Conservation (phyloP, 2,797 vertebrate species). For the Gallirallus australis region DNA sequence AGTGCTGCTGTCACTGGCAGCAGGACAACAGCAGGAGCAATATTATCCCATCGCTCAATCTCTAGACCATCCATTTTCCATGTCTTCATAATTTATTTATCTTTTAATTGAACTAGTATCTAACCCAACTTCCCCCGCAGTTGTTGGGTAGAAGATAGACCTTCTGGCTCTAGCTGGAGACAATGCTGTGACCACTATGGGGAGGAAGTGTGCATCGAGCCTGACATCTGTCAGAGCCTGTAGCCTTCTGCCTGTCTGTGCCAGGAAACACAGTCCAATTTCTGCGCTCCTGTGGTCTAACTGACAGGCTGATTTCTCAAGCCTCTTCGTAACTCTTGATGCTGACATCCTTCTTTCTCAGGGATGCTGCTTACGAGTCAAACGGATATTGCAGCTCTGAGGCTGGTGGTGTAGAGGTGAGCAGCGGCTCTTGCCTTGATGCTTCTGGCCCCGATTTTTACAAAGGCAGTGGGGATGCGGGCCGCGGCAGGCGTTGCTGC, state of each 20-base stretch:
- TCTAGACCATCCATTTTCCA: not conserved
- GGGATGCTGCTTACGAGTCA: not conserved
- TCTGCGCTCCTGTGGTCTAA: constrained; percentile 28
- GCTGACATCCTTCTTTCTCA: constrained; percentile 36
- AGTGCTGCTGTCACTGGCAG: not conserved
- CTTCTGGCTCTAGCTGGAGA: not conserved
- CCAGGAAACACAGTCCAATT: constrained; percentile 3
- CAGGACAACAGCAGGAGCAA: not conserved
- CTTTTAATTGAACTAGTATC: not conserved
- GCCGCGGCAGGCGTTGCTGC: fast-evolving
- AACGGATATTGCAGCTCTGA: constrained; percentile 34
- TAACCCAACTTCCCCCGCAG: not conserved
- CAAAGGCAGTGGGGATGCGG: not conserved
- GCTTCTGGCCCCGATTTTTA: constrained; percentile 49
- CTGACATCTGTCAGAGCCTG: constrained; percentile 6
- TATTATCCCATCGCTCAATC: not conserved
- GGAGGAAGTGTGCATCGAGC: not conserved
- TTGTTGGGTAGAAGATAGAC: not conserved
- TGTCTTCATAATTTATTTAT: not conserved
- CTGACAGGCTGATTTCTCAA: constrained; percentile 48
- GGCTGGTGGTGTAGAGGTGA: constrained; percentile 38
- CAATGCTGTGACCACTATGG: not conserved
- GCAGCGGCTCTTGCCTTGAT: not conserved
- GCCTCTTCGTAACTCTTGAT: not conserved
- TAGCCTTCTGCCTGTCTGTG: not conserved